Evolutionary conservation across 1,140 invertebrate species (phyloP), one percentile per base, ranked within the genome.

Genomic region (Trichomalopsis sarcophagae): DNA sequence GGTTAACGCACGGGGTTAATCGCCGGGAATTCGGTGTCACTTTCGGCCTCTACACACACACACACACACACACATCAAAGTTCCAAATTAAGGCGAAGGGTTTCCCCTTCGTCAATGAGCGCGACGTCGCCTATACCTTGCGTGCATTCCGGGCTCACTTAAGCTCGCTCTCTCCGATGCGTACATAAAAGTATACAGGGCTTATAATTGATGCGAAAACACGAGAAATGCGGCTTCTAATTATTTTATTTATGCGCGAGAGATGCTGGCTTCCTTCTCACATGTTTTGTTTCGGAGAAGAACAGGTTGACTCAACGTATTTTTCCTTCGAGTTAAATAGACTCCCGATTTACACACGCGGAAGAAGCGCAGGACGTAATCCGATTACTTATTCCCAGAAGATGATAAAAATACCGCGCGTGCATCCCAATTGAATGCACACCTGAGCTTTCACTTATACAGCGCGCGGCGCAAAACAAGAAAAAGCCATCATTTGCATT

Each of bases 1-100:
- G 90, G 91, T 91, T 91, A 91, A 90, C 87, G 87, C 87, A 87
- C 86, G 88, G 88, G 90, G 91, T 91, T 88, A 91, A 91, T 91
- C 81, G 82, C 84, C 75, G 84, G 84, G 90, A 90, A 91, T 91
- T 90, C 81, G 88, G 87, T 90, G 89, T 89, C 88, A 88, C 88
- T 89, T 90, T 91, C 89, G 88, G 88, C 33, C 9, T 71, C 23
- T 27, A 23, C 44, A 36, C 27, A 9, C 33, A 55, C 40, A 33
- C 17, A 23, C 44, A 36, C 27, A 9, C 33, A 55, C 40, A 33
- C 17, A 36, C n/a, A 11, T n/a, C 27, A 27, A 1, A 75, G 36
- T 68, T 76, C 74, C 74, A 47, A 83, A 76, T 83, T 83, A 77
- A 83, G 71, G 27, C 47, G 4, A 50, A 80, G 62, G 33, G 36